phyloP scores from a whole-genome alignment of 2,888 invertebrate genomes.

The Unio delphinus region DNA sequence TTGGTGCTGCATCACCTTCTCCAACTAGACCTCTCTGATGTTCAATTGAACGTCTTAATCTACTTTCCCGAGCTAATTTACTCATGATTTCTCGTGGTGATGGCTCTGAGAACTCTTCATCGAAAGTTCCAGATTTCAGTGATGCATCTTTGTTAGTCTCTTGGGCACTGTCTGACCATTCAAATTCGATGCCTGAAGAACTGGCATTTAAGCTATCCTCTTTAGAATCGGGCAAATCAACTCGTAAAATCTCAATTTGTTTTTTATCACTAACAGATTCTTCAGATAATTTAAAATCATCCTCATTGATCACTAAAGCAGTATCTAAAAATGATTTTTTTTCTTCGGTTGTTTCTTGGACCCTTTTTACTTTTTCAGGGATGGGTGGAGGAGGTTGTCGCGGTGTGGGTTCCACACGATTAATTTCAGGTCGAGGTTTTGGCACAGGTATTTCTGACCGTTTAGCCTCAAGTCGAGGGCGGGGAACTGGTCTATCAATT shows the following conservation, averaged over 20 bases:
- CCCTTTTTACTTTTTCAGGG: slow-evolving; percentile 29
- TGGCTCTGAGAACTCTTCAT: slow-evolving; percentile 60
- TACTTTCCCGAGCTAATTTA: slow-evolving; percentile 60
- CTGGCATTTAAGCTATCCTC: slow-evolving; percentile 28
- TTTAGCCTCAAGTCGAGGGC: slow-evolving; percentile 48
- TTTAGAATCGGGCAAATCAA: slow-evolving; percentile 34
- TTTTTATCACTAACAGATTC: slow-evolving; percentile 31
- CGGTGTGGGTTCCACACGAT: slow-evolving; percentile 59
- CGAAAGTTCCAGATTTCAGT: slow-evolving; percentile 46
- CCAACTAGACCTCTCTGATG: slow-evolving; percentile 55
- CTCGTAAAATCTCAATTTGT: slow-evolving; percentile 26
- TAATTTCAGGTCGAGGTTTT: slow-evolving; percentile 53
- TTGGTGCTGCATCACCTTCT: slow-evolving; percentile 37
- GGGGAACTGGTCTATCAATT: slow-evolving; percentile 46
- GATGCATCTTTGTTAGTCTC: slow-evolving; percentile 28
- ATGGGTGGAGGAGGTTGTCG: slow-evolving; percentile 46
- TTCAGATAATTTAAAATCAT: slow-evolving; percentile 29
- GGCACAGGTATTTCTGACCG: slow-evolving; percentile 46
- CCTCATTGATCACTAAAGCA: slow-evolving; percentile 29
- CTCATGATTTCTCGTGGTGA: slow-evolving; percentile 65
- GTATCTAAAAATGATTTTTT: slow-evolving; percentile 23
- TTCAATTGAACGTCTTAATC: slow-evolving; percentile 59
- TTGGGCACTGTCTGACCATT: slow-evolving; percentile 30
- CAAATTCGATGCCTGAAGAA: slow-evolving; percentile 21
- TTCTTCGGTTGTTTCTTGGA: slow-evolving; percentile 24